Evolutionary conservation across 92 coral and sea anemone genomes (phyloP).

Genomic region (Epizoanthus scotinus): DNA sequence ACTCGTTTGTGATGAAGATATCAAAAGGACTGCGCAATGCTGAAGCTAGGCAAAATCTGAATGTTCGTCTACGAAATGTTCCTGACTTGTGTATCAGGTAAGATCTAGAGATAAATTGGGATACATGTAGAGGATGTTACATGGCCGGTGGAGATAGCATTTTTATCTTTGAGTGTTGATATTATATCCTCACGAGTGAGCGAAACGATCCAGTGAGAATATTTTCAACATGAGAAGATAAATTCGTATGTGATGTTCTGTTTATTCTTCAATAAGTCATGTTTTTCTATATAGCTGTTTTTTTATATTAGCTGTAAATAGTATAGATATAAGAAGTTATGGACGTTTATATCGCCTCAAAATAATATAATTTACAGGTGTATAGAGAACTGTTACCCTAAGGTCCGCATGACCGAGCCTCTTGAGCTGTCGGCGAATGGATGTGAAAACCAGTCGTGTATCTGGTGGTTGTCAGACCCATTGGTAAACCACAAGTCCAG

Average conservation of each 20-base stretch:
- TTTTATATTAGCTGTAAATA: too few species aligned
- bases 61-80: constrained; percentile 14
- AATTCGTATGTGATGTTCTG: too few species aligned
- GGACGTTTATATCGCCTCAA: too few species aligned
- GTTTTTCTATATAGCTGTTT: too few species aligned
- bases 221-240: too few species aligned
- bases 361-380: constrained; percentile 21
- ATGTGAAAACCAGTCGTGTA: constrained; percentile 31
- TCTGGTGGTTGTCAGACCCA: constrained; percentile 2
- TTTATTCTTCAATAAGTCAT: too few species aligned
- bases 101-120: neutral
- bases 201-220: too few species aligned
- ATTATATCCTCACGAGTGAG: too few species aligned
- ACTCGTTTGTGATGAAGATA: constrained; percentile 66
- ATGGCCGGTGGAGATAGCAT: too few species aligned
- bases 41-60: constrained; percentile 62
- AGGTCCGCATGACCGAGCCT: constrained; percentile 1
- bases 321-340: too few species aligned
- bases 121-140: too few species aligned
- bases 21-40: constrained; percentile 52
- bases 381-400: constrained; percentile 6
- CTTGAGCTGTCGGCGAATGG: constrained; percentile 21
- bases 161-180: too few species aligned
- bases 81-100: constrained; percentile 29
- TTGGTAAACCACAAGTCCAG: neutral